Base-by-base conservation (phyloP, 2,888 invertebrate species). In the Phymatocera aterrima region DNA sequence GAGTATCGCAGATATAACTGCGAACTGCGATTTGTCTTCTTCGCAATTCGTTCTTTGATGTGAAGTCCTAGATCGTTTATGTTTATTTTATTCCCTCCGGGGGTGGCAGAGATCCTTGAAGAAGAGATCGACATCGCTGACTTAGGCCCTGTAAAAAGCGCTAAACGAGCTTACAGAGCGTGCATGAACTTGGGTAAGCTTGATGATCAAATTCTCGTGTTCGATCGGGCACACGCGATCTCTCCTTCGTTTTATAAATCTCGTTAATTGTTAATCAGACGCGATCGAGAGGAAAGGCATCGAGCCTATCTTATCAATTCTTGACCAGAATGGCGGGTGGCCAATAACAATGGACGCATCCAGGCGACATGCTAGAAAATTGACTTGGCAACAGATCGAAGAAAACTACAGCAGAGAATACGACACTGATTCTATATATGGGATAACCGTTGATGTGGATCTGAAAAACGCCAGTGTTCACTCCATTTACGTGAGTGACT, bases 221-320 rank as follows among this genome's bases (percentile, higher is more conserved):
- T 57, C 12, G 10, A n/a, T n/a, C n/a, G n/a, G n/a, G n/a, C n/a
- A n/a, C n/a, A n/a, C n/a, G 28, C 28, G 57, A 57, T 28, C 21
- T 18, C 2, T 64, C 8, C 1, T n/a, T 28, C 8, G 15, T 31
- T 43, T 15, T 18, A 10, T 48, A 5, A 43, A 34, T 48, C 10
- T 18, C 0, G 10, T n/a, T 70, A n/a, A 54, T 68, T 2, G 8
- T 6, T 8, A n/a, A 37, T 68, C 31, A 81, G 81, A 74, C n/a
- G 79, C 74, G 2, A 60, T 95, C 28, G 94, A 95, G 88, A 87
- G 85, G n/a, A 91, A 92, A 70, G 94, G 94, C 28, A 90, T 94
- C 60, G 89, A 91, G 68, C 95, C 94, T 0, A 92, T 95, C 65
- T 87, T 93, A 82, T 85, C 89, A 1, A 88, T 93, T 6, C 89